Evolutionary conservation across 2,113 vertebrate genomes (phyloP).

Genomic region (Amphilophus citrinellus): DNA sequence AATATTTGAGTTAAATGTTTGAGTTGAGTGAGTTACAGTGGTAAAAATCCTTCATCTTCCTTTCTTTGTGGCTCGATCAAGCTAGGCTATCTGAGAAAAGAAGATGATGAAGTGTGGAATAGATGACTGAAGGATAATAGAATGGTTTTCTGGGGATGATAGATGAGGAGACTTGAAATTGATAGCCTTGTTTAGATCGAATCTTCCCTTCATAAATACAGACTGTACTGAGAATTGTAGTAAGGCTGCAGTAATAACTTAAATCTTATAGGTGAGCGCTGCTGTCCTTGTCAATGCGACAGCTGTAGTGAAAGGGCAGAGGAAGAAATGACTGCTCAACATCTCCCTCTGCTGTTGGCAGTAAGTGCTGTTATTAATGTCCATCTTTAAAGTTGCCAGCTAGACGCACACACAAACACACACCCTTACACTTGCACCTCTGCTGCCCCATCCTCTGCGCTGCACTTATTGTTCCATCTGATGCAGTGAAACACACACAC

Average conservation of each 20-base stretch:
- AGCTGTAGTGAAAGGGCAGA: slow-evolving; percentile 51
- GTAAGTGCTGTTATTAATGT: not conserved
- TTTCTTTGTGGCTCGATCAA: not conserved
- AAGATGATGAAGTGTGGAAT: not conserved
- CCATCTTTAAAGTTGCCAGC: slow-evolving; percentile 2
- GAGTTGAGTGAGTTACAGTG: not conserved
- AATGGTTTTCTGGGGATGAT: not conserved
- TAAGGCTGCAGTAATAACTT: slow-evolving; percentile 37
- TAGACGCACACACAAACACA: not conserved
- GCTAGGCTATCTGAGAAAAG: not conserved
- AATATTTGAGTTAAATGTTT: not conserved
- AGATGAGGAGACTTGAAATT: not conserved
- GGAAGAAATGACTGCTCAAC: slow-evolving; percentile 34
- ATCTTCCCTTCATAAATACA: slow-evolving; percentile 13
- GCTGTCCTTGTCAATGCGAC: slow-evolving; percentile 66
- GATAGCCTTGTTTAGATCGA: slow-evolving; percentile 12
- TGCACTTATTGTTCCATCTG: slow-evolving; percentile 45
- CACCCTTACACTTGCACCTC: slow-evolving; percentile 1
- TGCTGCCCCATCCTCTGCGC: slow-evolving; percentile 20
- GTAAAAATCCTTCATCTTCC: not conserved
- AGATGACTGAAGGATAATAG: not conserved
- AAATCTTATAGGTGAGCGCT: slow-evolving; percentile 7
- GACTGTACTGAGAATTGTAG: not conserved
- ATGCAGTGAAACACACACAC: slow-evolving; percentile 45
- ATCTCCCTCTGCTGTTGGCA: slow-evolving; percentile 70